Base-by-base conservation (phyloP, 2,113 vertebrate genomes). In the Copsychus sechellarum region DNA sequence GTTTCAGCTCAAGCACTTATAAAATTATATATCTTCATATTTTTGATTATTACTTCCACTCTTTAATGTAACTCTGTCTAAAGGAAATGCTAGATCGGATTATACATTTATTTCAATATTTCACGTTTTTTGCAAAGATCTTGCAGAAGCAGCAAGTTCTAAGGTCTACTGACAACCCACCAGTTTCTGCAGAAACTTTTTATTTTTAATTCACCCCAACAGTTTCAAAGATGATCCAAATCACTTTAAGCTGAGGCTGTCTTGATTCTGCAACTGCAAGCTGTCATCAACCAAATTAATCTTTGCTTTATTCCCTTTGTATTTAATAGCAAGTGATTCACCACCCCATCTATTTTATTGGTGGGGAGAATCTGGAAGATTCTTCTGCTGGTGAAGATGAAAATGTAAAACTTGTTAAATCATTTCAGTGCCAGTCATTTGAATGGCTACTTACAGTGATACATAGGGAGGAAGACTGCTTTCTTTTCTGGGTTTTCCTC, bases 141-240 rank as follows among this genome's bases (percentile, higher is more conserved):
- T 38, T 73, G 38, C 74, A 94, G 61, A 79, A 93, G 38, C 48
- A 76, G 62, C 66, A 85, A 69, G 78, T 65, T 91, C 14, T 21
- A 57, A 80, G 10, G 26, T 70, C 79, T 84, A 24, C 33, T 57
- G n/a, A 61, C 51, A 87, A 81, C n/a, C 18, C 4, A 4, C 22
- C 45, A 23, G 31, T 65, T 95, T 94, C 83, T 54, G 53, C n/a
- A 85, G 73, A 91, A 94, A 81, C 14, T 13, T 65, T 92, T 92
- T 66, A 53, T 66, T 92, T 94, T 73, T 74, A 76, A 53, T 84
- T 82, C 57, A 81, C 11, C 14, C 15, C 48, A 42, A 25, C 17
- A 24, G 40, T 89, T 92, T 83, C n/a, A 78, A 83, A 86, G 51
- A 70, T 58, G 33, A 76, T 82, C 45, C 62, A 73, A 58, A 83